Evolutionary conservation across 1,140 invertebrate species (phyloP).

Genomic region (Drosophila littoralis): DNA sequence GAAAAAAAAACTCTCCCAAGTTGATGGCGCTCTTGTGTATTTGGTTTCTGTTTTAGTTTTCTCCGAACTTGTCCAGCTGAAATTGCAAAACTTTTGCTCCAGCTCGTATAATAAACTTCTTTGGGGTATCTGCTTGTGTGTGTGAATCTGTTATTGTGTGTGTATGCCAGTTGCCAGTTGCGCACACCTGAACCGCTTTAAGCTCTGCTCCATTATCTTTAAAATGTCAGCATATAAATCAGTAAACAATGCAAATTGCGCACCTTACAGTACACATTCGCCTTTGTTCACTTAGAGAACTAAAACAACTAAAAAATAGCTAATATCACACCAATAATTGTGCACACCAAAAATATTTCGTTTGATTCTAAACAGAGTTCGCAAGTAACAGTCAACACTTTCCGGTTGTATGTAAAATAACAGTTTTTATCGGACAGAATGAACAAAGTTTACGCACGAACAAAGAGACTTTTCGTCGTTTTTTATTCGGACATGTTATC

Average conservation of each 20-base stretch:
- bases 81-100: conserved; percentile 45
- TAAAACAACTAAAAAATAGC: no score
- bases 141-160: conserved; percentile 1
- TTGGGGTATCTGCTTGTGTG: neutral
- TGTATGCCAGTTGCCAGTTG: conserved; percentile 4
- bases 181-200: conserved; percentile 46
- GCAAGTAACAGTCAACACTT: no score
- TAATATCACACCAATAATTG: no score
- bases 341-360: no score
- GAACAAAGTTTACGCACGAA: no score
- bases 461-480: no score
- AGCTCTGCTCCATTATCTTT: conserved; percentile 14
- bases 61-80: conserved; percentile 35
- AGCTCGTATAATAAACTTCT: conserved; percentile 33
- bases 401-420: no score
- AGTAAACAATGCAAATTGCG: conserved; percentile 55
- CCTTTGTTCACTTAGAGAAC: conserved; percentile 24
- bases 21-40: conserved; percentile 33
- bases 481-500: no score
- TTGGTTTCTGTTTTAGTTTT: conserved; percentile 34
- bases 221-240: conserved; percentile 29
- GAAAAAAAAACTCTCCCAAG: conserved; percentile 6
- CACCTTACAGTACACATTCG: conserved; percentile 2
- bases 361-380: no score
- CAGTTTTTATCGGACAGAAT: no score